These are phyloP conservation scores for Amyelois transitella DNA, from an alignment of 1,140 invertebrate genomes.

Conservation along the genomic window DNA sequence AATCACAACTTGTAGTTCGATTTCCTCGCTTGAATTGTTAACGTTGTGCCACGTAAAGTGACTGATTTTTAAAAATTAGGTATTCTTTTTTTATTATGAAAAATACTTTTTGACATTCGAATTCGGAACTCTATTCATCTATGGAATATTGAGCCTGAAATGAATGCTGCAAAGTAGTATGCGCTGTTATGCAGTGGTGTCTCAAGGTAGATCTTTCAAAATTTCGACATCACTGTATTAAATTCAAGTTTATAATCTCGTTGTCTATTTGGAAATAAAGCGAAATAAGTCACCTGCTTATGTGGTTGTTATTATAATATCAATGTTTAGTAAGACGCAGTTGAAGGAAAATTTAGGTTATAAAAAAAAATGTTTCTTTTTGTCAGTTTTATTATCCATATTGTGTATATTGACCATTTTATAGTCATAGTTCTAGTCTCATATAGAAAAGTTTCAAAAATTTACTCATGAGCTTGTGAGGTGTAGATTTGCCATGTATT, in stretches of 20 bases:
- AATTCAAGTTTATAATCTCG: background rate
- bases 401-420: background rate
- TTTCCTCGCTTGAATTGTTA: background rate
- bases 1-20: background rate
- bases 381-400: background rate
- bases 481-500: too few relatives aligned
- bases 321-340: background rate
- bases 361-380: too few relatives aligned
- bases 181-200: background rate
- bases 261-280: background rate
- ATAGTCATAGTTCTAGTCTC: conserved; percentile 13
- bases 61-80: conserved; percentile 6
- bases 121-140: background rate
- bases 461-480: too few relatives aligned
- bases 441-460: background rate
- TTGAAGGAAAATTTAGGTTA: background rate
- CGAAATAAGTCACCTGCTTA: background rate
- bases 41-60: conserved; percentile 10
- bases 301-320: background rate
- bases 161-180: background rate
- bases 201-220: background rate
- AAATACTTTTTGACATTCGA: background rate
- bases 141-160: background rate
- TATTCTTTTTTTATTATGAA: background rate
- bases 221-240: background rate